Conservation (phyloP, 2,797 vertebrate species). For the Cyprinodon diabolis region DNA sequence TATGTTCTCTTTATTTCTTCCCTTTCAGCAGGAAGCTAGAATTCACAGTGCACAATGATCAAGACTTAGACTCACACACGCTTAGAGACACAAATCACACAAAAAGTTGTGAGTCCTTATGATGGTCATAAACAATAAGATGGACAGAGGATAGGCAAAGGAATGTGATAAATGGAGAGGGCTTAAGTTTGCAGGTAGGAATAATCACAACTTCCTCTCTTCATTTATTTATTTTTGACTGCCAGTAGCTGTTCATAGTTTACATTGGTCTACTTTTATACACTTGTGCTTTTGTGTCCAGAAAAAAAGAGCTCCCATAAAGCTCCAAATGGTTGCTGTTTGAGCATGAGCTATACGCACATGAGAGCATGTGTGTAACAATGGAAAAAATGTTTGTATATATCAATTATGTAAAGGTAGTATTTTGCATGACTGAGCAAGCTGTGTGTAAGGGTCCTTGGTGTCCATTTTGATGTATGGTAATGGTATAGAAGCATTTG, state of each 20-base stretch:
- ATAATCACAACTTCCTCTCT: constrained; percentile 19
- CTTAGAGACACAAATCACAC: neutral
- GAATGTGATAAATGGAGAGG: constrained; percentile 14
- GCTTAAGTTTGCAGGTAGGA: constrained; percentile 19
- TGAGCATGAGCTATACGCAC: neutral
- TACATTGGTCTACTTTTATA: neutral
- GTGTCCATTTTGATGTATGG: constrained; percentile 28
- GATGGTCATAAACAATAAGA: constrained; percentile 36
- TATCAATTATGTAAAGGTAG: constrained; percentile 26
- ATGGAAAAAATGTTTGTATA: constrained; percentile 29
- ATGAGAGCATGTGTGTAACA: constrained; percentile 12
- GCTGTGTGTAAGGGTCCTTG: neutral
- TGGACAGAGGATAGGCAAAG: constrained; percentile 15
- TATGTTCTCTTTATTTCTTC: constrained; percentile 6
- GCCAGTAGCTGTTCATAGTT: constrained; percentile 23
- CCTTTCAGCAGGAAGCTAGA: constrained; percentile 23
- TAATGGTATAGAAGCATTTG: constrained; percentile 34
- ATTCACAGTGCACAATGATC: constrained; percentile 19
- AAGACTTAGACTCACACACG: neutral
- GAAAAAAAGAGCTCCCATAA: neutral
- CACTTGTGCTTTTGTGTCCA: neutral
- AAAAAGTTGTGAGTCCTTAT: constrained; percentile 22
- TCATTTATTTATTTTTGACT: neutral
- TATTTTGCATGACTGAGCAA: constrained; percentile 1
- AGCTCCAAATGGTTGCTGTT: constrained; percentile 6